A percentile compares a stretch with the other conserved stretches of the same genome.
Evolutionary conservation across 37 sponge, comb jelly and placozoan species (phyloP).

Genomic region (Agelas oroides): DNA sequence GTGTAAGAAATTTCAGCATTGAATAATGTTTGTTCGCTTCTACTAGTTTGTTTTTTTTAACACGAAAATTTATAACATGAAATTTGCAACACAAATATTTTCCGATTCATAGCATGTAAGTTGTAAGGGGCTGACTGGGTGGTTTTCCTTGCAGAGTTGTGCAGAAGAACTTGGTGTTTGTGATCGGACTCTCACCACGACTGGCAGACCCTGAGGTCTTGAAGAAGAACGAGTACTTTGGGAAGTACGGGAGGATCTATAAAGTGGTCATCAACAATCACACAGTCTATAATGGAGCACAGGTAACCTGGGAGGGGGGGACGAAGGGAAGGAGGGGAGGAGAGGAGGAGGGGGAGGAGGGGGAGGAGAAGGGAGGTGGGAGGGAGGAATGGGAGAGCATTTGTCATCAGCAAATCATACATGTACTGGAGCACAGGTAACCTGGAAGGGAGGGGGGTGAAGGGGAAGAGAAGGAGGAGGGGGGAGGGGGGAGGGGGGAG

Average conservation of each 20-base stretch:
- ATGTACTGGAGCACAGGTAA: too few species aligned
- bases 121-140: too few species aligned
- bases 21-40: too few species aligned
- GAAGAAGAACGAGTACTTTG: constrained; percentile 91
- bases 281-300: constrained; percentile 82
- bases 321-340: background rate
- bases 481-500: too few species aligned
- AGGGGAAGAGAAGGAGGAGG: too few species aligned
- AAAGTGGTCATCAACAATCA: constrained; percentile 90
- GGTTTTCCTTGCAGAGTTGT: constrained; percentile 80
- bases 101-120: too few species aligned
- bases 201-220: constrained; percentile 92
- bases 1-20: too few species aligned
- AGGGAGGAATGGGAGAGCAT: background rate
- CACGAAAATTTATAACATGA: too few species aligned
- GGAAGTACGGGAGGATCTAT: constrained; percentile 89
- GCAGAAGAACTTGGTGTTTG: constrained; percentile 94
- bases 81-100: too few species aligned
- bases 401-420: background rate
- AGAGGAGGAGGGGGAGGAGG: background rate
- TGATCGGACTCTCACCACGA: constrained; percentile 91
- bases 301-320: constrained; percentile 47
- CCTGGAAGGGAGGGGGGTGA: too few species aligned
- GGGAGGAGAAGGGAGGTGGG: too few species aligned
- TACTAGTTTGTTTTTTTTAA: too few species aligned